These are phyloP conservation scores for Phoenicopterus ruber DNA, from an alignment of 2,113 vertebrate genomes.

Conservation along the genomic window DNA sequence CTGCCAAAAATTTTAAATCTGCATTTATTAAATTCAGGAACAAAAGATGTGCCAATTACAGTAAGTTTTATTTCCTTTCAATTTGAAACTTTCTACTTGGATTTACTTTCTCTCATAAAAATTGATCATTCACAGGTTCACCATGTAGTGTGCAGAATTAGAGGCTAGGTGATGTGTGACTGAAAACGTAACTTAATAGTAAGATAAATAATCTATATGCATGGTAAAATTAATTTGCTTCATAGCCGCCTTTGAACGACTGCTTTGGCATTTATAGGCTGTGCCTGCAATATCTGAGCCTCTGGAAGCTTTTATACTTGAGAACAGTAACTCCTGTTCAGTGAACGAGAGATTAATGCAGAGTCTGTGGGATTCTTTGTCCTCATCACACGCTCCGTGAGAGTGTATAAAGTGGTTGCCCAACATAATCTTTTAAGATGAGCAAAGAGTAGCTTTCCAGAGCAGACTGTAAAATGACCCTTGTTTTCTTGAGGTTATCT, in stretches of 20 bases:
- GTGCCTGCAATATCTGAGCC: background rate
- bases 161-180: background rate
- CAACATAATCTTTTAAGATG: background rate
- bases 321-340: background rate
- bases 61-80: conserved; percentile 78
- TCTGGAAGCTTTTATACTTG: background rate
- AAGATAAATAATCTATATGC: background rate
- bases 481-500: background rate
- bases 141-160: background rate
- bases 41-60: conserved; percentile 97
- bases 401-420: background rate
- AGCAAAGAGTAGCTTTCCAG: background rate
- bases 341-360: background rate
- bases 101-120: background rate
- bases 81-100: conserved; percentile 7
- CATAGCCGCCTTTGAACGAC: background rate
- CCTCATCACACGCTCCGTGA: background rate
- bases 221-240: background rate
- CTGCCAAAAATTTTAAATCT: conserved; percentile 95
- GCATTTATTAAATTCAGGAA: conserved; percentile 98
- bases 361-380: background rate
- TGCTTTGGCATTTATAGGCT: background rate
- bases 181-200: background rate
- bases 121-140: background rate
- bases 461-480: background rate